phyloP scores from a whole-genome alignment of 2,113 vertebrate genomes.

The Emydura subglobosa region DNA sequence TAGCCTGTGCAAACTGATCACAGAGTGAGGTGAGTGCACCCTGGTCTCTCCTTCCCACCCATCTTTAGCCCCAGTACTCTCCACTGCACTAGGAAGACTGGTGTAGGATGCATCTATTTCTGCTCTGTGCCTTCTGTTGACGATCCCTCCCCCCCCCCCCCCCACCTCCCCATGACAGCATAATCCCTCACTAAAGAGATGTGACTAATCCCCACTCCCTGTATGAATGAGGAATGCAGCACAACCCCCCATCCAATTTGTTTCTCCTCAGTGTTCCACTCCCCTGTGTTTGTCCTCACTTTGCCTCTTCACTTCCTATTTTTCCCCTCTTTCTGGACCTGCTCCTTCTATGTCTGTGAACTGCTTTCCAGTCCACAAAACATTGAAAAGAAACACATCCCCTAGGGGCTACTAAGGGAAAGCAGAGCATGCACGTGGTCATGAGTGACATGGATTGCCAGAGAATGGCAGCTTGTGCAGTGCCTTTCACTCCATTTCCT shows the following conservation, averaged over 20 bases:
- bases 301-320: neutral
- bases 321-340: neutral
- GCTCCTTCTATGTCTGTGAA: neutral
- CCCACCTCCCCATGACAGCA: neutral
- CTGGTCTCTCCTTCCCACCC: no score
- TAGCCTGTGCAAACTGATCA: neutral
- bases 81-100: neutral
- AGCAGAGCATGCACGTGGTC: neutral
- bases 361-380: neutral
- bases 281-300: neutral
- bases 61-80: neutral
- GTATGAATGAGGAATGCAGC: neutral
- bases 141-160: no score
- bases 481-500: neutral
- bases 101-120: neutral
- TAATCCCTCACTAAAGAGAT: neutral
- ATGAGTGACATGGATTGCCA: neutral
- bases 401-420: neutral
- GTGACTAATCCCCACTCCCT: neutral
- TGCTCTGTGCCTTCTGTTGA: neutral
- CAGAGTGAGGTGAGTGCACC: neutral
- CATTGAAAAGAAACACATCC: neutral
- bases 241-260: neutral
- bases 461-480: neutral
- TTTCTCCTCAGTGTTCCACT: no score